Evolutionary conservation across 2,888 invertebrate species (phyloP).

Genomic region (Pyrrhia umbra): DNA sequence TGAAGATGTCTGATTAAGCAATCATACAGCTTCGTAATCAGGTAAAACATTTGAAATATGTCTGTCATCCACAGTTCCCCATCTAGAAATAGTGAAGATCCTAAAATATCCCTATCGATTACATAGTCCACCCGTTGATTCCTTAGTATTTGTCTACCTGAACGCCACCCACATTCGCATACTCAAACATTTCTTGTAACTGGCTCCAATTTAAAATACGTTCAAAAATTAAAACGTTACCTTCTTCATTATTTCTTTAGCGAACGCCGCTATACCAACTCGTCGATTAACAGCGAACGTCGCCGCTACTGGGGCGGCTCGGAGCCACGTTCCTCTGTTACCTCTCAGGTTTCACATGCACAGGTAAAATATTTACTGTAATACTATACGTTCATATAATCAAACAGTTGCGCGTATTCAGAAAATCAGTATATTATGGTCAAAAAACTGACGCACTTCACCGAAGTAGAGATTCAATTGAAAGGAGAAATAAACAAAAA

Average conservation of each 20-base stretch:
- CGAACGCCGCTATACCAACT: conserved; percentile 84
- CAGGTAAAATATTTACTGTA: conserved; percentile 70
- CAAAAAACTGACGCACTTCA: too few relatives aligned
- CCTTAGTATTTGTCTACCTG: background rate
- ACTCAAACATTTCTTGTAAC: background rate
- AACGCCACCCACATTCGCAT: background rate
- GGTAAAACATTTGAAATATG: conserved; percentile 11
- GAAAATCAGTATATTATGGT: too few relatives aligned
- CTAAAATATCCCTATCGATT: background rate
- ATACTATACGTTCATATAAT: too few relatives aligned
- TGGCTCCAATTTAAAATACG: background rate
- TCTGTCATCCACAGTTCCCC: background rate
- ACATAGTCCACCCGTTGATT: background rate
- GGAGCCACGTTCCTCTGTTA: conserved; percentile 85
- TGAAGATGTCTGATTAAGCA: background rate
- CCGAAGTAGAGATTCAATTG: too few relatives aligned
- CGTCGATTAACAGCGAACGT: conserved; percentile 85
- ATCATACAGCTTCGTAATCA: background rate
- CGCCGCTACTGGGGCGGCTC: conserved; percentile 85
- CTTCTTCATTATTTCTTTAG: conserved; percentile 58
- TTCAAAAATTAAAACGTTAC: background rate
- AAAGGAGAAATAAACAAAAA: background rate
- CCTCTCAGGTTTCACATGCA: conserved; percentile 84
- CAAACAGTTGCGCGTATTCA: too few relatives aligned
- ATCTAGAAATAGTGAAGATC: too few relatives aligned